Base-by-base conservation (phyloP, 2,113 vertebrate species). In the Otus sunia region DNA sequence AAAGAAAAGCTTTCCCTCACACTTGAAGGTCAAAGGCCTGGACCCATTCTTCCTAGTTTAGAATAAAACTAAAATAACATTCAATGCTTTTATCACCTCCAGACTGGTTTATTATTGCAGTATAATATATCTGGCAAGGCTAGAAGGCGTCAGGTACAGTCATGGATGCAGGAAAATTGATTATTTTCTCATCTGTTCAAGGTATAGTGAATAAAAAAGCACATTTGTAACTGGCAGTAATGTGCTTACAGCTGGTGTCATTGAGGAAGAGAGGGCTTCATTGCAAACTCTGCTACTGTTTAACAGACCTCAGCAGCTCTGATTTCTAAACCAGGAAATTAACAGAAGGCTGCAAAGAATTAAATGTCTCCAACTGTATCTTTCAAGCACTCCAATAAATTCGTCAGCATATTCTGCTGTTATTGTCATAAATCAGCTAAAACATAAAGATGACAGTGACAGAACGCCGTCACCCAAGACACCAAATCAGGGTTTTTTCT, bases 321-420 rank as follows among this genome's bases (percentile, higher is more conserved):
- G 47, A 68, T 92, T 87, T 76, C 63, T 91, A 87, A 85, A 79
- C 45, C 58, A 76, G 66, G 26, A 83, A 78, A 96, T 76, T 88
- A 92, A 17, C 45, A 94, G n/a, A 75, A 82, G 56, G 32, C 34
- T 85, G 68, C 2, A 41, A 79, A 88, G 41, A 75, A 87, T 79
- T 41, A n/a, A 60, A 49, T 59, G 41, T 37, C 50, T 89, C 41
- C 62, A 76, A 60, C 58, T 79, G 12, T 37, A 84, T 47, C 19
- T 36, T 82, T 72, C 74, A 87, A 82, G 16, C 50, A 69, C 39
- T 41, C 26, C 27, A 68, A 58, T 78, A 89, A 73, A 75, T 77
- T 85, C 1, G 1, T 79, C 69, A 89, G 9, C 27, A 25, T 68
- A n/a, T 72, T 75, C 49, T 87, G 77, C 59, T 77, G 36, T 47